Base-by-base conservation (phyloP, 2,888 invertebrate species). In the Amblyteles armatorius region DNA sequence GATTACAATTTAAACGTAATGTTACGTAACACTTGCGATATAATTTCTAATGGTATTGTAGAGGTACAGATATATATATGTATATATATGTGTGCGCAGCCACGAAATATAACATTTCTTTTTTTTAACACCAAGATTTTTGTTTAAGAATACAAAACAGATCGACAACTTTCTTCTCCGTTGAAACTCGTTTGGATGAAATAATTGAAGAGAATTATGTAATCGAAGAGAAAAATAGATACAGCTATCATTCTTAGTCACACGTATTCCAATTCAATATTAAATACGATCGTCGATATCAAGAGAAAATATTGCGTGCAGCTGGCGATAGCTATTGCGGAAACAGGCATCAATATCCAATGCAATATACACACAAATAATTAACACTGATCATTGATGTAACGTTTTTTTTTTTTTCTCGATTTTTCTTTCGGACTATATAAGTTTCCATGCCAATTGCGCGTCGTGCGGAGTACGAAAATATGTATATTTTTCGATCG, bases 321-420 rank as follows among this genome's bases (percentile, higher is more conserved):
- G 78, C 88, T 89, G 88, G 84, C 88, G 86, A 67, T 88, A 90
- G 88, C 88, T 90, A 85, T 88, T 80, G 87, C 87, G 86, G 86
- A 77, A 89, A 88, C 90, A 91, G 90, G 89, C 90, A 91, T 83
- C 84, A 79, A 88, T 88, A 90, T 85, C 81, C 85, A 89, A 90
- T 90, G 88, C 89, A 89, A 89, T 86, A 88, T 87, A 90, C 88
- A 89, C 84, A 89, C 87, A 87, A 83, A 89, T 83, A 83, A 80
- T 82, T 72, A 86, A 82, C 85, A 86, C 55, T 67, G 80, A 84
- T 82, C 50, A 44, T 77, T 72, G 60, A 82, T 78, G 52, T 77
- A 83, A 79, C 29, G 3, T 13, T 72, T 13, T 19, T 22, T 50
- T 77, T 68, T 6, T 76, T 68, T 50, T 63, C 63, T 48, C 73